Base-by-base conservation (phyloP, 2,888 invertebrate species). In the Pseudoips prasinana region DNA sequence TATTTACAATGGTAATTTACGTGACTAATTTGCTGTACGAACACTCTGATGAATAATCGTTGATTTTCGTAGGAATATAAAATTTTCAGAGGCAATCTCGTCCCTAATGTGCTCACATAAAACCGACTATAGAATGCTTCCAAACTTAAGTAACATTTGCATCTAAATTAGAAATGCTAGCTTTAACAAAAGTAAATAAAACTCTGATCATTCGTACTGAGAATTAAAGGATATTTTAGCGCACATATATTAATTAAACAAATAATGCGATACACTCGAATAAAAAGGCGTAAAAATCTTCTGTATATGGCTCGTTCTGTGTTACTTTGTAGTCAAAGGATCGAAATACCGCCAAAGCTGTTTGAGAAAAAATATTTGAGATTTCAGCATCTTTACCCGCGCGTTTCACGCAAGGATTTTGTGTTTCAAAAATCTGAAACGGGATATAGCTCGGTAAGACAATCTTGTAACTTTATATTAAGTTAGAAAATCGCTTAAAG, bases 401-500 rank as follows among this genome's bases (percentile, higher is more conserved):
- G 7, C 17, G 8, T 22, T n/a, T 3, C 14, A 14, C 5, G 5
- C 5, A 14, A 14, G 3, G 14, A 14, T 14, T 5, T 14, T 14
- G 5, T 14, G 2, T 14, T 14, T 2, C 14, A 14, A 14, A 14
- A 14, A 14, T 14, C 2, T 3, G 14, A 14, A 14, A 14, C 14
- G 14, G 14, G 14, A 5, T 14, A 14, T 62, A 67, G 66, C 65
- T 58, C 57, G 50, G 54, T 65, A 63, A 74, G 71, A 68, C 66
- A 72, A 78, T 73, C 65, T 69, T 69, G 69, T 73, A 75, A 77
- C 66, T 79, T 76, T 74, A 74, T 78, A 78, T 77, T 73, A 78
- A 78, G 74, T 78, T 78, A 63, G 66, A 67, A 67, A 74, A 79
- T 73, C 76, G 77, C 64, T 80, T 80, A 72, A 71, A 66, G 70